Conservation (phyloP, 2,113 vertebrate species). For the Rhabdornis inornatus region DNA sequence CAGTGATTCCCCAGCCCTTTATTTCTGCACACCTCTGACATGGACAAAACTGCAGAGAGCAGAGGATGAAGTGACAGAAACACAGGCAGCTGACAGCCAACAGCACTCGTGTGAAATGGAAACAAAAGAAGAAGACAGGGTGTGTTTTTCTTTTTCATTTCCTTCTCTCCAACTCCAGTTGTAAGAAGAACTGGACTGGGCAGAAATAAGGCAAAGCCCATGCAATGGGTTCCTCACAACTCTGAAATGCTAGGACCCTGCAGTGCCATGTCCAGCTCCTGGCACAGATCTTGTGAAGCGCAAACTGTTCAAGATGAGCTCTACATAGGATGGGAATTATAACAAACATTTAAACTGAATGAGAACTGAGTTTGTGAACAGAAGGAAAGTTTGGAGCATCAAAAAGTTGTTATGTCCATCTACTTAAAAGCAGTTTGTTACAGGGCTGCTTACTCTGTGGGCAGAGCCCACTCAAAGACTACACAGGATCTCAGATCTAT, state of each 20-base stretch:
- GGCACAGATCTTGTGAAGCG: background rate
- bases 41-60: background rate
- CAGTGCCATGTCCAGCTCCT: background rate
- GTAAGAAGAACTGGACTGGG: background rate
- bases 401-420: background rate
- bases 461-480: background rate
- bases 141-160: background rate
- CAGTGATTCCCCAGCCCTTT: background rate
- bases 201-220: background rate
- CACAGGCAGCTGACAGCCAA: background rate
- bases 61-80: background rate
- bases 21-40: background rate
- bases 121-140: background rate
- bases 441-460: background rate
- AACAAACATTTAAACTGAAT: background rate
- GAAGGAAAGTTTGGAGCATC: background rate
- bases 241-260: background rate
- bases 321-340: rapidly evolving
- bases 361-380: background rate
- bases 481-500: background rate
- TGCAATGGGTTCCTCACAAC: background rate
- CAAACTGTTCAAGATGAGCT: background rate
- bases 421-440: background rate
- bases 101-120: background rate
- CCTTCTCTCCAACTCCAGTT: background rate